Evolutionary conservation across 1,140 invertebrate species (phyloP).

Genomic region (Asobara japonica): DNA sequence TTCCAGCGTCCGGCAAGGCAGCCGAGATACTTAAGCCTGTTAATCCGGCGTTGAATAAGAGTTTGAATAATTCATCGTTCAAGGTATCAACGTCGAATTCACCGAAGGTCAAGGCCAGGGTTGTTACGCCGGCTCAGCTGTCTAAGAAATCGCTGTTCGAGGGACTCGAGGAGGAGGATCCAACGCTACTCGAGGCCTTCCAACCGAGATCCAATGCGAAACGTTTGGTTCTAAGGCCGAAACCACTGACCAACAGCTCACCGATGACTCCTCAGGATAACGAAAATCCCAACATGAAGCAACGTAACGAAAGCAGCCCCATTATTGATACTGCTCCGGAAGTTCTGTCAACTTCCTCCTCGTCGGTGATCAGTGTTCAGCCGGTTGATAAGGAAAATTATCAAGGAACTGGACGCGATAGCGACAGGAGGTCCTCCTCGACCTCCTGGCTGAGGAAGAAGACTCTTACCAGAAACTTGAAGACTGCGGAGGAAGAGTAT

Average conservation of each 20-base stretch:
- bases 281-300: slow-evolving; percentile 31
- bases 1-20: slow-evolving; percentile 71
- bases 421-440: slow-evolving; percentile 52
- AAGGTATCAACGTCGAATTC: slow-evolving; percentile 73
- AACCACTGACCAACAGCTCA: slow-evolving; percentile 42
- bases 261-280: slow-evolving; percentile 38
- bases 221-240: slow-evolving; percentile 69
- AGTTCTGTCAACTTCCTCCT: background rate
- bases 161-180: slow-evolving; percentile 76
- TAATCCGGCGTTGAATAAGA: slow-evolving; percentile 73
- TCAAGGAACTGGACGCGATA: slow-evolving; percentile 36
- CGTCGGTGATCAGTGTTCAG: slow-evolving; percentile 21
- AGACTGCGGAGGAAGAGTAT: slow-evolving; percentile 29
- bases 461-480: background rate
- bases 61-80: slow-evolving; percentile 65
- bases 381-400: slow-evolving; percentile 55
- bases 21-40: slow-evolving; percentile 80
- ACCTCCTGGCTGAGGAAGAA: slow-evolving; percentile 32
- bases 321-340: too few relatives aligned
- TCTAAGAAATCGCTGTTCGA: slow-evolving; percentile 76
- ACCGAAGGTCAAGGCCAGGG: slow-evolving; percentile 72
- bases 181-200: slow-evolving; percentile 71
- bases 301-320: slow-evolving; percentile 8
- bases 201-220: slow-evolving; percentile 73
- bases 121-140: slow-evolving; percentile 63